phyloP scores from a whole-genome alignment of 2,113 vertebrate genomes.

The Todiramphus saurophagus region DNA sequence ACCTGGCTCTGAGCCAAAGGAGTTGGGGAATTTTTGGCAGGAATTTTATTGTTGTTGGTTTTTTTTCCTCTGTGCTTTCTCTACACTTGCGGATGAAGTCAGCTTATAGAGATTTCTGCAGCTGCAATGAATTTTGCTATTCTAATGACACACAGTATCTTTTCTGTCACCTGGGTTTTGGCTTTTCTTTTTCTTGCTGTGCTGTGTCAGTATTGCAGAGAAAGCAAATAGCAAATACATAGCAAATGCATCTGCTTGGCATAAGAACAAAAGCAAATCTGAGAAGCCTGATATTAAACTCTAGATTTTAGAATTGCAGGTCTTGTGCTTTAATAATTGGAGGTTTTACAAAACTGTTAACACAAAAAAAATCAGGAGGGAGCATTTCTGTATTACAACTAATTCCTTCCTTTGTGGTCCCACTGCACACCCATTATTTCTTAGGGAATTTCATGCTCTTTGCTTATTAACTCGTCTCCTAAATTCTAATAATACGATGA shows the following conservation, averaged over 20 bases:
- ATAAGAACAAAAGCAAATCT: background rate
- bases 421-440: background rate
- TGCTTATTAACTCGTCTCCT: background rate
- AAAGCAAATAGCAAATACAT: background rate
- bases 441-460: background rate
- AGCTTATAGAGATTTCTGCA: background rate
- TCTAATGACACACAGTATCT: background rate
- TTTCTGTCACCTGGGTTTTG: background rate
- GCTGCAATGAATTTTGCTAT: background rate
- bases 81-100: background rate
- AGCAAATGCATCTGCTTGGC: background rate
- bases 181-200: too few relatives aligned
- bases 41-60: too few relatives aligned
- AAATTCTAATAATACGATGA: background rate
- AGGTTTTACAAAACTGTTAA: background rate
- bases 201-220: background rate
- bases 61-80: accelerated
- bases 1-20: background rate
- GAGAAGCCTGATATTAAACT: background rate
- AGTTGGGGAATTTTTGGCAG: too few relatives aligned
- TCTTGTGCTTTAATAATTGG: background rate
- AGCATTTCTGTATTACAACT: background rate
- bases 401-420: background rate
- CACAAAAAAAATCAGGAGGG: background rate
- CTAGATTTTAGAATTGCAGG: background rate